Conservation (phyloP, 2,888 invertebrate species). For the Andrena hattorfiana region DNA sequence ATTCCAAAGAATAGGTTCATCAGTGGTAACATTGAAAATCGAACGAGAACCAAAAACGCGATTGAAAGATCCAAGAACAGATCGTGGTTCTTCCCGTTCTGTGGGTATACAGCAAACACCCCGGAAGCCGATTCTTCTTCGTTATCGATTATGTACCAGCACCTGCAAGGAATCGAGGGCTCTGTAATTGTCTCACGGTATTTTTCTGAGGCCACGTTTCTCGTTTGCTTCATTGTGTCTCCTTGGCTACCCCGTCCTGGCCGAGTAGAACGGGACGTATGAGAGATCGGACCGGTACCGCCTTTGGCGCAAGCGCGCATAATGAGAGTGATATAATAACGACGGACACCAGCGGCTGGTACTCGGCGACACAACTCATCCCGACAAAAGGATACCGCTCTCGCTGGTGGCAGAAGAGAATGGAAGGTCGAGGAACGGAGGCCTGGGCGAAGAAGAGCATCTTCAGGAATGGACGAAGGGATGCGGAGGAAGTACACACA, state of each 20-base stretch:
- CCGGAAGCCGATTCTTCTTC: conserved; percentile 55
- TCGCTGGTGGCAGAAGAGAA: conserved; percentile 57
- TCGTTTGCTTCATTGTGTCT: conserved; percentile 47
- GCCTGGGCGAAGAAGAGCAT: conserved; percentile 58
- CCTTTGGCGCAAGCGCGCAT: conserved; percentile 75
- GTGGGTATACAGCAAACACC: conserved; percentile 55
- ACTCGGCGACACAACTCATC: conserved; percentile 74
- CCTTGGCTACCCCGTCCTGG: not conserved
- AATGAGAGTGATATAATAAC: conserved; percentile 77
- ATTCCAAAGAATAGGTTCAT: conserved; percentile 35
- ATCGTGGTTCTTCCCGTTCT: conserved; percentile 51
- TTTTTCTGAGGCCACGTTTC: conserved; percentile 49
- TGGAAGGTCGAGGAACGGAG: conserved; percentile 65
- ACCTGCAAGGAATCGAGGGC: conserved; percentile 70
- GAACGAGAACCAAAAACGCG: conserved; percentile 1
- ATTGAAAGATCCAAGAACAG: conserved; percentile 45
- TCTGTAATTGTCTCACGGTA: conserved; percentile 71
- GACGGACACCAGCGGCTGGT: conserved; percentile 72
- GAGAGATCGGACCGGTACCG: conserved; percentile 70
- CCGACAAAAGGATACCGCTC: conserved; percentile 78
- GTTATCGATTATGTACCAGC: conserved; percentile 68
- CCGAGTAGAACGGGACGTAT: conserved; percentile 41
- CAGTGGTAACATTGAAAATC: conserved; percentile 8
- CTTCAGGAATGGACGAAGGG: conserved; percentile 56
- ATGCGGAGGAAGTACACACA: conserved; percentile 54